Percentiles rank a stretch among this genome's conserved stretches.
Conservation (phyloP, 1,140 invertebrate genomes). For the Sipha flava region DNA sequence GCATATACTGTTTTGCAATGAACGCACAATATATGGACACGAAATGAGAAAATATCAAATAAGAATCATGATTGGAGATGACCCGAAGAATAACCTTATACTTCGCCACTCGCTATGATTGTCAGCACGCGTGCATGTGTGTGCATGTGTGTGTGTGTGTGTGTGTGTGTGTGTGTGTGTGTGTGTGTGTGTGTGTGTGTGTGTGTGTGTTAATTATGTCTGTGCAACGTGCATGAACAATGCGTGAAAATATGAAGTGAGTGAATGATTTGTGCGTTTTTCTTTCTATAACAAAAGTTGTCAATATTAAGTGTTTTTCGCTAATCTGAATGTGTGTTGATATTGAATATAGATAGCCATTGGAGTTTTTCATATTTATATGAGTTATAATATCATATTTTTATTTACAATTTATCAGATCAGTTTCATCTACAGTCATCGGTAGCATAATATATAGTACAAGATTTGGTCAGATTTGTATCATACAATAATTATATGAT, state of each 20-base stretch:
- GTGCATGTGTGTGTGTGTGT: neutral
- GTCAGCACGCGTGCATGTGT: neutral
- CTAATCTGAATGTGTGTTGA: neutral
- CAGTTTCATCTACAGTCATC: no score
- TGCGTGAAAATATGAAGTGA: neutral
- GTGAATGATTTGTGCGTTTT: neutral
- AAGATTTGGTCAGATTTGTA: no score
- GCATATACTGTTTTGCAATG: neutral
- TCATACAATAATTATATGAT: no score
- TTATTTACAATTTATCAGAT: no score
- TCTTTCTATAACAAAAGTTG: neutral
- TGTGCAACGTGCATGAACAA: neutral
- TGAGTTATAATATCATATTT: no score
- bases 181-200: neutral
- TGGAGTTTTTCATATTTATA: no score
- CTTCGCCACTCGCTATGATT: no score
- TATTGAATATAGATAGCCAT: no score
- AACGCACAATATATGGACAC: neutral
- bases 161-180: neutral
- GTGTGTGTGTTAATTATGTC: neutral
- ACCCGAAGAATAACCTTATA: neutral
- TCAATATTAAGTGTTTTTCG: neutral
- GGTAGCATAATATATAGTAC: no score
- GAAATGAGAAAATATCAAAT: neutral
- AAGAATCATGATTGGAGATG: neutral